Percentiles rank a stretch among this genome's conserved stretches.
These are phyloP conservation scores for Rhinopomastus cyanomelas DNA, from an alignment of 2,113 vertebrate genomes.

Conservation along the genomic window DNA sequence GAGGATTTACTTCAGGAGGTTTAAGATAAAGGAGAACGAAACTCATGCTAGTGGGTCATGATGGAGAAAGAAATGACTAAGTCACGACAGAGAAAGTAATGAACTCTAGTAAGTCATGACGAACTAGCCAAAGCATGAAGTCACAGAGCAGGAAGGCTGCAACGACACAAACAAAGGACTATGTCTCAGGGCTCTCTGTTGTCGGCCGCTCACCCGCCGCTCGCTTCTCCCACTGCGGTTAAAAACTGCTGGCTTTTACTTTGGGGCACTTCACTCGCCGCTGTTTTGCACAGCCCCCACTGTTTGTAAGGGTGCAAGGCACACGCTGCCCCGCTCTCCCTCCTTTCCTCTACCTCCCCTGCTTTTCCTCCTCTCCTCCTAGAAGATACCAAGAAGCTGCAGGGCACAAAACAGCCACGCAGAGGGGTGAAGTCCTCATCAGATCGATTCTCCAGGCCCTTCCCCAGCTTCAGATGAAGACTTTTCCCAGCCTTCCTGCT, in stretches of 20 bases:
- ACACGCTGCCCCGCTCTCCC: not conserved
- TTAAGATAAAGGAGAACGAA: not conserved
- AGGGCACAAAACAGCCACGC: not conserved
- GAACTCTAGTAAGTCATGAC: not conserved
- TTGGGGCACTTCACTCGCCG: not conserved
- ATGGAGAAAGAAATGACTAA: no score
- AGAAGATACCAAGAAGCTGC: not conserved
- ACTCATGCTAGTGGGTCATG: not conserved
- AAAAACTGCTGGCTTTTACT: not conserved
- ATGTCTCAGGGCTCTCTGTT: not conserved
- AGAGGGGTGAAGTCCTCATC: not conserved
- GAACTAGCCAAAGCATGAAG: not conserved
- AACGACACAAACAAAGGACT: not conserved
- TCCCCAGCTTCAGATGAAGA: no score
- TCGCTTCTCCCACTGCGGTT: not conserved
- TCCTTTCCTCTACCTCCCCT: not conserved
- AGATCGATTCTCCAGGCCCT: no score
- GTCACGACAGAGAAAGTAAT: no score
- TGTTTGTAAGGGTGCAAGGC: not conserved
- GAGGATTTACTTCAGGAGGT: not conserved
- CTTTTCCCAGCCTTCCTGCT: not conserved
- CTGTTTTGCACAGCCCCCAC: not conserved
- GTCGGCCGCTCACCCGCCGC: not conserved
- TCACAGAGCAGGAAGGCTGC: not conserved
- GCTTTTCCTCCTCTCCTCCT: rapidly evolving